Evolutionary conservation across 2,888 invertebrate genomes (phyloP).

Genomic region (Sinodicranocentrus sp.): DNA sequence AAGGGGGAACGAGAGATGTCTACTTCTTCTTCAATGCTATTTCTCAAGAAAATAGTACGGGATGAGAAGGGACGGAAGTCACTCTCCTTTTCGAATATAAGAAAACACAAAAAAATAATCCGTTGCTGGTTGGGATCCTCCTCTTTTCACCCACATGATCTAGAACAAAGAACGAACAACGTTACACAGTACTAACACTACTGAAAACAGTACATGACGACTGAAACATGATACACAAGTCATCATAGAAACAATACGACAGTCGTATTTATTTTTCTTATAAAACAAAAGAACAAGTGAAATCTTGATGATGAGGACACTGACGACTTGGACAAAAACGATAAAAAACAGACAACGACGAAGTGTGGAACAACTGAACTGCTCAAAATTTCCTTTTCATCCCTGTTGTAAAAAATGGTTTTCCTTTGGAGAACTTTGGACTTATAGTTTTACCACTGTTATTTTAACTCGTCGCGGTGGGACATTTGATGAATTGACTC

Average conservation of each 20-base stretch:
- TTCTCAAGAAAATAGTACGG: constrained; percentile 17
- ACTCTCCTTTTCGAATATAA: constrained; percentile 46
- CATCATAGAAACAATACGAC: constrained; percentile 24
- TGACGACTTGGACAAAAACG: constrained; percentile 62
- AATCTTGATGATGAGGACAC: constrained; percentile 65
- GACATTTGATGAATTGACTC: neutral
- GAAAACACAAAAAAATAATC: constrained; percentile 29
- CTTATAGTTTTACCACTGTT: constrained; percentile 36
- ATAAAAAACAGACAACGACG: constrained; percentile 60
- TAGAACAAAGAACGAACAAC: constrained; percentile 57
- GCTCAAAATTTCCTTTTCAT: constrained; percentile 56
- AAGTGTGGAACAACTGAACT: constrained; percentile 66
- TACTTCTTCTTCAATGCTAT: constrained; percentile 11
- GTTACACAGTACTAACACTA: constrained; percentile 57
- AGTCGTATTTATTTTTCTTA: neutral
- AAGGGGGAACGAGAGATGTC: constrained; percentile 7
- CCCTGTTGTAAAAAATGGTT: constrained; percentile 50
- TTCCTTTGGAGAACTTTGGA: constrained; percentile 49
- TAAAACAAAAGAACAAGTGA: constrained; percentile 38
- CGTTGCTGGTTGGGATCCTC: constrained; percentile 69
- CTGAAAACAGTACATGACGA: constrained; percentile 36
- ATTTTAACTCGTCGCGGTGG: neutral
- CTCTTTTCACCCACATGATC: constrained; percentile 51
- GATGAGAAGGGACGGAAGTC: constrained; percentile 56
- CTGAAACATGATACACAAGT: neutral